These are phyloP conservation scores for Holocentrus rufus DNA, from an alignment of 2,797 vertebrate species.

Conservation along the genomic window DNA sequence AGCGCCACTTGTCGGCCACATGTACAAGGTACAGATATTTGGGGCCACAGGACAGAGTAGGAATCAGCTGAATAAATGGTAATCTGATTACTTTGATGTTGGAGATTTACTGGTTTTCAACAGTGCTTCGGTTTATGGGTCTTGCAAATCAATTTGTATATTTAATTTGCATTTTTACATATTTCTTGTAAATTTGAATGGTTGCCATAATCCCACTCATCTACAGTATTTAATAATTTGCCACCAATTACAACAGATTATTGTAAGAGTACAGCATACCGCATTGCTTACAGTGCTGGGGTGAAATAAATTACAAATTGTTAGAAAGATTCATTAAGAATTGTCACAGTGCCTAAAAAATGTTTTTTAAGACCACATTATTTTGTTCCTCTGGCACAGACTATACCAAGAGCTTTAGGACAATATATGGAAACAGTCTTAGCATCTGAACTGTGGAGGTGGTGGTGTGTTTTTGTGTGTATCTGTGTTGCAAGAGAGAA, in stretches of 20 bases:
- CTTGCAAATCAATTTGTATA: background rate
- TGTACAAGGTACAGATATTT: conserved; percentile 3
- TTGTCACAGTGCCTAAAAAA: background rate
- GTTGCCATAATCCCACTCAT: too few species aligned
- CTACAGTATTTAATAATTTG: too few species aligned
- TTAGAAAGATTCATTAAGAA: background rate
- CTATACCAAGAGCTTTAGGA: too few species aligned
- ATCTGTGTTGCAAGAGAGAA: background rate
- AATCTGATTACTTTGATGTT: background rate
- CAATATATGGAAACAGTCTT: background rate
- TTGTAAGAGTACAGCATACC: too few species aligned
- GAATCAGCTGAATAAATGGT: background rate
- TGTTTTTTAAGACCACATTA: too few species aligned
- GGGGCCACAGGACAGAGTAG: background rate
- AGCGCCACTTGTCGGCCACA: background rate
- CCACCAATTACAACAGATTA: too few species aligned
- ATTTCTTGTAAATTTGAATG: background rate
- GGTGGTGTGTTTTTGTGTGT: background rate
- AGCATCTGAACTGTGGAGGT: background rate
- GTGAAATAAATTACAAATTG: too few species aligned
- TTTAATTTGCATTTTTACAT: background rate
- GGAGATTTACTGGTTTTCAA: background rate
- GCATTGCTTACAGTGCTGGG: too few species aligned
- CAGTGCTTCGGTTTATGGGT: background rate
- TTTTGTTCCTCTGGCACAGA: too few species aligned